phyloP scores from a whole-genome alignment of 2,113 vertebrate genomes.

The Orthonyx spaldingii region DNA sequence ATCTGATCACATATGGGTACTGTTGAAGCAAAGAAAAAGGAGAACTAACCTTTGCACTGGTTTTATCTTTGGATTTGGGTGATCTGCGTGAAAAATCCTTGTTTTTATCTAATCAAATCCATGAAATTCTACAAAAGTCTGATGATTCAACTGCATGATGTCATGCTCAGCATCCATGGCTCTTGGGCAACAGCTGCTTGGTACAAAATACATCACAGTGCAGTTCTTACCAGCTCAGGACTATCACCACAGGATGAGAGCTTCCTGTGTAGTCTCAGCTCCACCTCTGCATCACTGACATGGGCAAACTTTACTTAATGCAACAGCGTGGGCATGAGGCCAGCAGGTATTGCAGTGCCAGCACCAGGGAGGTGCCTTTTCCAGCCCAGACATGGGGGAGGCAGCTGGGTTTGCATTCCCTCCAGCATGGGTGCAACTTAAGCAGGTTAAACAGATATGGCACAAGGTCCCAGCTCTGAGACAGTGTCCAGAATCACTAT shows the following conservation, averaged over 20 bases:
- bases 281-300: neutral
- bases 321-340: neutral
- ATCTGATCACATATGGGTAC: neutral
- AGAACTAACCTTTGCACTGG: neutral
- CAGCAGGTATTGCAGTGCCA: neutral
- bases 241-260: neutral
- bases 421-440: neutral
- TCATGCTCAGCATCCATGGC: neutral
- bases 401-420: neutral
- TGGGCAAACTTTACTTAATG: neutral
- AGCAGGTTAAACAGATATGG: neutral
- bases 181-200: neutral
- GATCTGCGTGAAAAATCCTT: neutral
- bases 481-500: neutral
- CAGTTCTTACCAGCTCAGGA: neutral
- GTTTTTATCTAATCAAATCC: neutral
- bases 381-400: neutral
- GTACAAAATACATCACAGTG: neutral
- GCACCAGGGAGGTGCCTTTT: neutral
- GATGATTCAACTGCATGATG: neutral
- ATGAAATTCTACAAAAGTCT: neutral
- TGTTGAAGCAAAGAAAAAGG: neutral
- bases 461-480: neutral
- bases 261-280: fast-evolving
- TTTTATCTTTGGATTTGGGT: neutral